Evolutionary conservation across 2,888 invertebrate species (phyloP).

Genomic region (Melipona bicolor): DNA sequence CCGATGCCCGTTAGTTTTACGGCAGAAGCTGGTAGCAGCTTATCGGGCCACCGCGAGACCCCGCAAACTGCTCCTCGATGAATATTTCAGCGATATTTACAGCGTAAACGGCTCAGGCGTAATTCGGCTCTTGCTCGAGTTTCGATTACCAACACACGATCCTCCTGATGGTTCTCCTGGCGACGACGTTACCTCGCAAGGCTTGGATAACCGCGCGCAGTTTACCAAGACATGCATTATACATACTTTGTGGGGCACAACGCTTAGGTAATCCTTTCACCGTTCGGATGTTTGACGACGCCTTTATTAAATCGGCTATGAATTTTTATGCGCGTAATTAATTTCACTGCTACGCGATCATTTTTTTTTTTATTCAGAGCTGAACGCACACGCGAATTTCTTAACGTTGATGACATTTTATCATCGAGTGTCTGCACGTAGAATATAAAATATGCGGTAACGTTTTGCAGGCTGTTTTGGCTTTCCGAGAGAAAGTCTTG

Average conservation of each 20-base stretch:
- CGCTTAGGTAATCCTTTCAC: not conserved
- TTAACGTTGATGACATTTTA: too few species aligned
- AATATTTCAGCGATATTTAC: conserved; percentile 59
- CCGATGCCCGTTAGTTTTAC: conserved; percentile 54
- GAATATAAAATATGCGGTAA: too few species aligned
- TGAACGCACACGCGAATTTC: too few species aligned
- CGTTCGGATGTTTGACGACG: not conserved
- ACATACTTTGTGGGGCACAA: not conserved
- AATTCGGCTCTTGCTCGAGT: conserved; percentile 41
- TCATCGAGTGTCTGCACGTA: too few species aligned
- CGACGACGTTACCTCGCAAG: conserved; percentile 12
- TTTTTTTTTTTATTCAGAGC: too few species aligned
- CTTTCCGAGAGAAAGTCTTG: too few species aligned
- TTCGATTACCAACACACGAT: conserved; percentile 41
- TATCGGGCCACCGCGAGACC: conserved; percentile 47
- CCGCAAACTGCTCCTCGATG: conserved; percentile 51
- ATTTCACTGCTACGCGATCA: too few species aligned
- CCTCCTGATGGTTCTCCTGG: conserved; percentile 7
- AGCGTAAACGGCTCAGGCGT: conserved; percentile 27
- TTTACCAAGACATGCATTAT: too few species aligned
- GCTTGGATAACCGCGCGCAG: not conserved
- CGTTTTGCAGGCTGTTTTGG: too few species aligned
- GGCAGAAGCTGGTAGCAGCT: conserved; percentile 49
- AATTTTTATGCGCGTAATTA: not conserved
- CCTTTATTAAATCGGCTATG: not conserved